These are phyloP conservation scores for Caenorhabditis japonica DNA, from an alignment of 2,888 invertebrate genomes.

Conservation along the genomic window DNA sequence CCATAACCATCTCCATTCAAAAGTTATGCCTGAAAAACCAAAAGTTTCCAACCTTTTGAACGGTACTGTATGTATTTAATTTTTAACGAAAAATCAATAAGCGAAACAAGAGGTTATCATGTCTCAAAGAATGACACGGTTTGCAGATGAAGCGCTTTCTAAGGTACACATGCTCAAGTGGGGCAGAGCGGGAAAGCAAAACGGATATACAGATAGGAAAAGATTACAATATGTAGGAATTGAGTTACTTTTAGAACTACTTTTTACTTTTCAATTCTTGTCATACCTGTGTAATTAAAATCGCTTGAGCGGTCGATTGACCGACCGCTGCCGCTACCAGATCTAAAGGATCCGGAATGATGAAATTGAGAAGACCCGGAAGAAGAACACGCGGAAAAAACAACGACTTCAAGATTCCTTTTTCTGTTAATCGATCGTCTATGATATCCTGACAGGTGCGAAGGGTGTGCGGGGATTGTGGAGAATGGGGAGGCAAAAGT, in stretches of 20 bases:
- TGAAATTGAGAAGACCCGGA: slow-evolving; percentile 6
- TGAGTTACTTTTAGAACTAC: too few species aligned
- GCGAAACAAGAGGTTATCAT: slow-evolving; percentile 44
- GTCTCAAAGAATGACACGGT: slow-evolving; percentile 39
- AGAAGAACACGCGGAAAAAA: too few species aligned
- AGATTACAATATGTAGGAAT: too few species aligned
- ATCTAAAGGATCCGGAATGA: slow-evolving; percentile 46
- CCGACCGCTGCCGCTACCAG: slow-evolving; percentile 40
- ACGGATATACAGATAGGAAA: slow-evolving; percentile 19
- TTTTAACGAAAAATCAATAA: background rate
- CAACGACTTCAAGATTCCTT: slow-evolving; percentile 10
- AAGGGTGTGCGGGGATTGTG: slow-evolving; percentile 29
- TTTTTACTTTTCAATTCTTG: too few species aligned
- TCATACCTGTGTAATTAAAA: slow-evolving; percentile 51
- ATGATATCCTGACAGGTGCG: slow-evolving; percentile 42
- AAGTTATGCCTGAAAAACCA: too few species aligned
- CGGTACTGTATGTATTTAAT: too few species aligned
- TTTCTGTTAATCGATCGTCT: slow-evolving; percentile 25
- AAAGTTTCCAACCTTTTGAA: too few species aligned
- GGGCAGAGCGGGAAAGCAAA: slow-evolving; percentile 5
- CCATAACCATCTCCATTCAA: too few species aligned
- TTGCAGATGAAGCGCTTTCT: slow-evolving; percentile 35
- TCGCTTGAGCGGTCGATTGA: slow-evolving; percentile 45
- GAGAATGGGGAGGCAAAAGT: slow-evolving; percentile 41
- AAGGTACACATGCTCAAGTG: slow-evolving; percentile 55